phyloP scores from a whole-genome alignment of 2,113 vertebrate genomes.

The Gila orcuttii region DNA sequence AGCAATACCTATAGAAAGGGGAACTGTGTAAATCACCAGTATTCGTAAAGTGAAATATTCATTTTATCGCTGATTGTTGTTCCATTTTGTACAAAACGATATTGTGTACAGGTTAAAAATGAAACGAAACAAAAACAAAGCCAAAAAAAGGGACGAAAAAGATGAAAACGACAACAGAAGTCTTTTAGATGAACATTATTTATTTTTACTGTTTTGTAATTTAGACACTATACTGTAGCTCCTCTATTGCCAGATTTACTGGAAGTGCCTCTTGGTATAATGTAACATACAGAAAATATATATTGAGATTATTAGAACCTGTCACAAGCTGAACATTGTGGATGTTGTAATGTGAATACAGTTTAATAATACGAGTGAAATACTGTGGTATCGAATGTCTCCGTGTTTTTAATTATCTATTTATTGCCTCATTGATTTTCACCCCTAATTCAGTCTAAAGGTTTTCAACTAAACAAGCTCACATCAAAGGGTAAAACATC shows the following conservation, averaged over 20 bases:
- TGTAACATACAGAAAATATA: constrained; percentile 92
- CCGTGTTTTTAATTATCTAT: constrained; percentile 47
- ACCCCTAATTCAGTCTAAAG: background rate
- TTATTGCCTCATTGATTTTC: constrained; percentile 1
- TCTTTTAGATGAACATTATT: constrained; percentile 94
- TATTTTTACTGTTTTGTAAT: constrained; percentile 99
- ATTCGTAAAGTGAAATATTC: constrained; percentile 83
- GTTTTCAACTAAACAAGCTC: background rate
- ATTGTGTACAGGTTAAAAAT: constrained; percentile 83
- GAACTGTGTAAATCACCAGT: constrained; percentile 78
- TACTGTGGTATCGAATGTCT: constrained; percentile 81
- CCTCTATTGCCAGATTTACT: constrained; percentile 93
- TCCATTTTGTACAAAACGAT: constrained; percentile 92
- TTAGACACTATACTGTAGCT: constrained; percentile 95
- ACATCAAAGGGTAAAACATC: background rate
- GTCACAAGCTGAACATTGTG: constrained; percentile 89
- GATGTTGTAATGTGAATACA: constrained; percentile 94
- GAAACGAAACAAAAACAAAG: constrained; percentile 30
- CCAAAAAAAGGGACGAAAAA: constrained; percentile 66
- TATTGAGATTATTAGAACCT: constrained; percentile 89
- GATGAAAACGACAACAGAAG: constrained; percentile 77
- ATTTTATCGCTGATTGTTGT: constrained; percentile 85
- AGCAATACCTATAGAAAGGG: constrained; percentile 82
- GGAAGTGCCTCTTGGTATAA: constrained; percentile 98
- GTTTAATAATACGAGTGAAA: constrained; percentile 89